A percentile compares a stretch with the other conserved stretches of the same genome.
These are phyloP conservation scores for Sericinus montela DNA, from an alignment of 2,888 invertebrate genomes.

Conservation along the genomic window DNA sequence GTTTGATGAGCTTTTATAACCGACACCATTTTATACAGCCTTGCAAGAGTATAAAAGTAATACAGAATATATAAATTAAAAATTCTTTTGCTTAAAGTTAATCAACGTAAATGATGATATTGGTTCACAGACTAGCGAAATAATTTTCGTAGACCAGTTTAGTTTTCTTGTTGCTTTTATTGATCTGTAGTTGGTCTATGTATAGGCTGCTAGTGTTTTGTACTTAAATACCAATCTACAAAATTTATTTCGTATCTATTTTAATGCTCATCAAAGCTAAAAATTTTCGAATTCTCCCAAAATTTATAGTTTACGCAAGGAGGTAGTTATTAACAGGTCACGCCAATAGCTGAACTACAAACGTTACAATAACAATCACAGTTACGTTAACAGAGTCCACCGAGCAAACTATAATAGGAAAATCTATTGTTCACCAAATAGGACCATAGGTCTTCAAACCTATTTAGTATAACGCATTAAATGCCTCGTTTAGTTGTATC, in stretches of 20 bases:
- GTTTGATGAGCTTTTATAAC: constrained; percentile 11
- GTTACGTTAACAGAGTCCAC: constrained; percentile 28
- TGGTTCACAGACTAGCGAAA: constrained; percentile 4
- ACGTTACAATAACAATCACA: constrained; percentile 53
- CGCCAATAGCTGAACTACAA: constrained; percentile 51
- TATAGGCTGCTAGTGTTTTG: constrained; percentile 9
- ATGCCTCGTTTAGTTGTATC: constrained; percentile 3
- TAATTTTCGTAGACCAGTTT: constrained; percentile 15
- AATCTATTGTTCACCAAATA: background rate
- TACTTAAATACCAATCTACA: constrained; percentile 14
- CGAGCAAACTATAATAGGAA: constrained; percentile 6
- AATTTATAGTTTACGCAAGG: constrained; percentile 40
- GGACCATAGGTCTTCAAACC: background rate
- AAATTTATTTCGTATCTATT: constrained; percentile 17
- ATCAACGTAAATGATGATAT: background rate
- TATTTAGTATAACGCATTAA: background rate
- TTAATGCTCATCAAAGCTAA: constrained; percentile 18
- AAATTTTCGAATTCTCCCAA: constrained; percentile 23
- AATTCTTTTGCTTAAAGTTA: too few species aligned
- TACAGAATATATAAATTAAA: too few species aligned
- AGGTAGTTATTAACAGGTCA: constrained; percentile 48
- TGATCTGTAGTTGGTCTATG: constrained; percentile 5
- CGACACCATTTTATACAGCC: constrained; percentile 2
- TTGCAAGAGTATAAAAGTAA: background rate
- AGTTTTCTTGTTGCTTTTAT: background rate